These are phyloP conservation scores for Rhineura floridana DNA, from an alignment of 2,113 vertebrate species.

Conservation along the genomic window DNA sequence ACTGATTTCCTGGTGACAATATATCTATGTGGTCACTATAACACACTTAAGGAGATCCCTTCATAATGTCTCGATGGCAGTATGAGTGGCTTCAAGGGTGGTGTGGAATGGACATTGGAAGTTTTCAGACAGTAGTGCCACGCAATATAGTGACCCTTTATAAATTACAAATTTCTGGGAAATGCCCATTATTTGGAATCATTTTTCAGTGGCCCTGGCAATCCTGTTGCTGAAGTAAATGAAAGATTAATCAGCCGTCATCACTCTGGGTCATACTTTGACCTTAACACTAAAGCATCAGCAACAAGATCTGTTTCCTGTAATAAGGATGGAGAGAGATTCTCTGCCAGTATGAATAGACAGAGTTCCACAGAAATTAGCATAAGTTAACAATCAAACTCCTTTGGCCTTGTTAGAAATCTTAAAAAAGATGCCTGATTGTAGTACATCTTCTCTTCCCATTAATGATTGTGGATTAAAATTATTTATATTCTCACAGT, in stretches of 20 bases:
- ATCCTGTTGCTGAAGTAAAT: neutral
- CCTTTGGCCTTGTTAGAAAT: neutral
- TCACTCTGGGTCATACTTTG: neutral
- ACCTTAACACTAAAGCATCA: neutral
- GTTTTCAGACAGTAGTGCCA: neutral
- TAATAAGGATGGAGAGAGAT: neutral
- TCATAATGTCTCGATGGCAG: neutral
- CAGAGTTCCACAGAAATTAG: neutral
- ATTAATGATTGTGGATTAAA: neutral
- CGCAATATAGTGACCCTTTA: neutral
- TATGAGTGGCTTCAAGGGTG: too few species aligned
- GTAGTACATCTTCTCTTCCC: neutral
- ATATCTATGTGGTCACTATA: neutral
- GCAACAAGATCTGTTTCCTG: neutral
- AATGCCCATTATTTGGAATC: neutral
- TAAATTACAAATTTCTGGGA: neutral
- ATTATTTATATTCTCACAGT: constrained; percentile 26
- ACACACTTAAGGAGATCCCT: neutral
- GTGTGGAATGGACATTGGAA: neutral
- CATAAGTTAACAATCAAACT: neutral
- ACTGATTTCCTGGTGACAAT: neutral
- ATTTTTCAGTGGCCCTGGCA: neutral
- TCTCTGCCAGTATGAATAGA: neutral
- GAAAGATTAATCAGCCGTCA: neutral
- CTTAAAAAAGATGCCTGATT: constrained; percentile 5